Percentiles rank a stretch among this genome's conserved stretches.
Conservation (phyloP, 2,113 vertebrate species). For the Antechinus stuartii region DNA sequence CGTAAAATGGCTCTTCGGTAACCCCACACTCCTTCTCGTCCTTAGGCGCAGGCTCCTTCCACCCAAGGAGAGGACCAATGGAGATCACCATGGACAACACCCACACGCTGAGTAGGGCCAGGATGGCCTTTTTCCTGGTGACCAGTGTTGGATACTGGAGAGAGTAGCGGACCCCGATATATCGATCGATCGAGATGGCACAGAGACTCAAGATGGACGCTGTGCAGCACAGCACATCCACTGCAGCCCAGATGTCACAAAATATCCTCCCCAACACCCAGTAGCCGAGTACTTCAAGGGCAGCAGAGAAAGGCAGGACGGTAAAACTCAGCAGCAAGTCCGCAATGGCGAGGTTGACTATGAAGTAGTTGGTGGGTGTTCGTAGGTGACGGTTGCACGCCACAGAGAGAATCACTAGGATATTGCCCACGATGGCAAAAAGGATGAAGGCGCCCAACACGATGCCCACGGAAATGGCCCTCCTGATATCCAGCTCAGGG, state of each 20-base stretch:
- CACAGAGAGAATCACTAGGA: constrained; percentile 96
- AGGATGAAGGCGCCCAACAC: constrained; percentile 95
- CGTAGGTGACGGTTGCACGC: constrained; percentile 97
- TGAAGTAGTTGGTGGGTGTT: constrained; percentile 98
- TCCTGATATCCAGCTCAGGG: constrained; percentile 86
- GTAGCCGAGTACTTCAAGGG: constrained; percentile 92
- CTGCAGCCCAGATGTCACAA: constrained; percentile 97
- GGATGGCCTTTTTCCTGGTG: constrained; percentile 92
- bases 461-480: constrained; percentile 92
- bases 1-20: constrained; percentile 97
- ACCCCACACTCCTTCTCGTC: constrained; percentile 93
- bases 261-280: constrained; percentile 97
- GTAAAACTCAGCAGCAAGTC: constrained; percentile 96
- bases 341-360: constrained; percentile 96
- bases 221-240: constrained; percentile 97
- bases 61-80: constrained; percentile 96
- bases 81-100: constrained; percentile 95
- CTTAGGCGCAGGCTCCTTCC: constrained; percentile 94
- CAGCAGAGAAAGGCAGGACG: constrained; percentile 95
- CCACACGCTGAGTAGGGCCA: constrained; percentile 95
- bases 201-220: constrained; percentile 97
- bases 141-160: constrained; percentile 95
- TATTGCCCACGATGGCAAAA: constrained; percentile 96
- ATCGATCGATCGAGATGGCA: constrained; percentile 97
- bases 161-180: constrained; percentile 95